Conservation (phyloP, 2,888 invertebrate species). For the Amblyjoppa fuscipennis region DNA sequence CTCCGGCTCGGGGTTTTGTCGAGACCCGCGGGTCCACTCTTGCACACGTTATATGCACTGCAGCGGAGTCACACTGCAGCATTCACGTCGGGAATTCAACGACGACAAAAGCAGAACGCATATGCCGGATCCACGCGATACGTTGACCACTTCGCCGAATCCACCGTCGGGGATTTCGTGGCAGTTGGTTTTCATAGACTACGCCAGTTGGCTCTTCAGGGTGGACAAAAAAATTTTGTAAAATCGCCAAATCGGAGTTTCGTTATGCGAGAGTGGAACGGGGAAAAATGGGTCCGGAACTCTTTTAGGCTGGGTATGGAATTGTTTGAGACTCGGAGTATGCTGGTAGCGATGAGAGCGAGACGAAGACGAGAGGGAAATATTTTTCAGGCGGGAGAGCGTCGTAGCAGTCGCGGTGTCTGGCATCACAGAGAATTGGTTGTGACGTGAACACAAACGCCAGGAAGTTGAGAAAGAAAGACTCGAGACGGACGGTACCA, state of each 20-base stretch:
- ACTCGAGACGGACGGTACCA: constrained; percentile 60
- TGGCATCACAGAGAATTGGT: constrained; percentile 24
- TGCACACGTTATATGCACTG: constrained; percentile 11
- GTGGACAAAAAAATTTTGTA: not conserved
- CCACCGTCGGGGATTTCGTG: not conserved
- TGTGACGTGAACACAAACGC: constrained; percentile 49
- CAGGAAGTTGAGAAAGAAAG: constrained; percentile 57
- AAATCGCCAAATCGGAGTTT: not conserved
- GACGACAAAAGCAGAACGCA: constrained; percentile 65
- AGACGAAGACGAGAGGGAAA: not conserved
- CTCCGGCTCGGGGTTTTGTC: constrained; percentile 5
- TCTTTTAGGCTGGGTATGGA: not conserved
- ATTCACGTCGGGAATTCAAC: constrained; percentile 66
- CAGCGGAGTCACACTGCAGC: constrained; percentile 1
- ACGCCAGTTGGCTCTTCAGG: not conserved
- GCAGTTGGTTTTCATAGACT: not conserved
- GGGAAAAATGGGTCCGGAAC: not conserved
- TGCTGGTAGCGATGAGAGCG: constrained; percentile 1
- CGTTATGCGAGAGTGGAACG: not conserved
- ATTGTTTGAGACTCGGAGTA: not conserved
- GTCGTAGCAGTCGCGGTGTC: constrained; percentile 1
- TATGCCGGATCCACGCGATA: not conserved
- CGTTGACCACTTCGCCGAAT: constrained; percentile 8
- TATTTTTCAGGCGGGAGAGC: not conserved
- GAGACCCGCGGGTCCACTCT: constrained; percentile 20